Conservation (phyloP, 2,888 invertebrate genomes). For the Napeogenes inachia region DNA sequence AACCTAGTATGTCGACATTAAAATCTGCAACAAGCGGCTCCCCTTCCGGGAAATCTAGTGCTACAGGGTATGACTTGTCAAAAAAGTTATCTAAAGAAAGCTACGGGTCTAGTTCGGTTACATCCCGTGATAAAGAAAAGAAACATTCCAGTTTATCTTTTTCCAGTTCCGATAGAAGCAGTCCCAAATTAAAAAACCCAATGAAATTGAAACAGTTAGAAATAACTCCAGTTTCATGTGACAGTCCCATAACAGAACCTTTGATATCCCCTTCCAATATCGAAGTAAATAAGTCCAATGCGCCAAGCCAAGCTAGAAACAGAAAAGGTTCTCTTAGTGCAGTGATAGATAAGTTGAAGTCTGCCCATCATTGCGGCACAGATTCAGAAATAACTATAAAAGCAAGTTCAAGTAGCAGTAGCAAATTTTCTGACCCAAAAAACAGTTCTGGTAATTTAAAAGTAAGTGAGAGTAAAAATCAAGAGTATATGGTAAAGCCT, state of each 20-base stretch:
- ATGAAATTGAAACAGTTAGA: conserved; percentile 83
- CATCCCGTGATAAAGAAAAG: conserved; percentile 76
- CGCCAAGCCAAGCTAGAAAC: conserved; percentile 80
- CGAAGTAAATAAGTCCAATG: conserved; percentile 79
- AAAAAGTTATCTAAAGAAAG: conserved; percentile 76
- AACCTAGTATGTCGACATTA: conserved; percentile 92
- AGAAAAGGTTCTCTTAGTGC: conserved; percentile 87
- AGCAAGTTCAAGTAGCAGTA: conserved; percentile 62
- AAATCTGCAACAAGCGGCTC: conserved; percentile 86
- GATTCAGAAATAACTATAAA: conserved; percentile 74
- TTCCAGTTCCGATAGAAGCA: conserved; percentile 77
- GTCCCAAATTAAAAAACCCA: conserved; percentile 82
- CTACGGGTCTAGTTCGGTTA: conserved; percentile 58
- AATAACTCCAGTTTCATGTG: conserved; percentile 75
- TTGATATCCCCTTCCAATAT: conserved; percentile 72
- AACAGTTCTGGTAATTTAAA: conserved; percentile 59
- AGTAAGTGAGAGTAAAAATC: conserved; percentile 78
- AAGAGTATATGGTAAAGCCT: conserved; percentile 93
- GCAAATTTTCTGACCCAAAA: conserved; percentile 72
- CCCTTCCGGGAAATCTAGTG: conserved; percentile 79
- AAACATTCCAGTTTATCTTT: conserved; percentile 72
- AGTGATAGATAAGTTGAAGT: conserved; percentile 91
- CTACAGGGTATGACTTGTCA: conserved; percentile 73
- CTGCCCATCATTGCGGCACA: conserved; percentile 81
- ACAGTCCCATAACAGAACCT: conserved; percentile 63